Evolutionary conservation across 1,140 invertebrate species (phyloP).

Genomic region (Drosophila arawakana): DNA sequence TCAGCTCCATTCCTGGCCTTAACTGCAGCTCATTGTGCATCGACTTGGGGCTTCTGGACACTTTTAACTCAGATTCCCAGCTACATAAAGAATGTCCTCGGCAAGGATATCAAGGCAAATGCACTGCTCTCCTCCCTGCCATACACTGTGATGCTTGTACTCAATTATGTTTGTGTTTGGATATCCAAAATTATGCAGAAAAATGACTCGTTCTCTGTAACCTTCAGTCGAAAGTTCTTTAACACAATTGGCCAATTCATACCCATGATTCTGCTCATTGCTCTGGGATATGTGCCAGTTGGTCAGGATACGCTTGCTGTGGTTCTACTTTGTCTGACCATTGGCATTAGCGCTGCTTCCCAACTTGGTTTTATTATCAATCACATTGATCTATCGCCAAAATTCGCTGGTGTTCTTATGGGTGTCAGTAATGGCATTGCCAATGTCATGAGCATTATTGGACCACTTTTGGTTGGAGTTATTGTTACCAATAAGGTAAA

Average conservation of each 20-base stretch:
- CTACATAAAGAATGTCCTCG: conserved; percentile 93
- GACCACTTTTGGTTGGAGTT: conserved; percentile 87
- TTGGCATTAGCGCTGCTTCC: conserved; percentile 90
- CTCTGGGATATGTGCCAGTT: conserved; percentile 87
- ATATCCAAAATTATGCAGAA: conserved; percentile 86
- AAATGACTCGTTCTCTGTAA: conserved; percentile 86
- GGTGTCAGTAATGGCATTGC: conserved; percentile 91
- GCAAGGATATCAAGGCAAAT: conserved; percentile 91
- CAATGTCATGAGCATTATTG: conserved; percentile 90
- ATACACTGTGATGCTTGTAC: conserved; percentile 87
- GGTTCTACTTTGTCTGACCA: conserved; percentile 87
- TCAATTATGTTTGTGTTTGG: conserved; percentile 87
- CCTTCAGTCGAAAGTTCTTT: conserved; percentile 87
- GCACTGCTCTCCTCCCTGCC: conserved; percentile 91
- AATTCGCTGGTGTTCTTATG: conserved; percentile 89
- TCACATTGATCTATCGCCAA: conserved; percentile 91
- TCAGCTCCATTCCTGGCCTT: conserved; percentile 93
- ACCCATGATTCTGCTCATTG: conserved; percentile 87
- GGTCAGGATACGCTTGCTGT: conserved; percentile 86
- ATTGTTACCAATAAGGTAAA: conserved; percentile 88
- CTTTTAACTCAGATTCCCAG: conserved; percentile 95
- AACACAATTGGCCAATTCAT: conserved; percentile 88
- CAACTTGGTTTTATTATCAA: conserved; percentile 90
- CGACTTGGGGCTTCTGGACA: conserved; percentile 98
- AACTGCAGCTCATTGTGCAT: conserved; percentile 92